Evolutionary conservation across 2,888 invertebrate genomes (phyloP), one percentile per base, ranked within the genome.

Genomic region (Megastigmus dorsalis): DNA sequence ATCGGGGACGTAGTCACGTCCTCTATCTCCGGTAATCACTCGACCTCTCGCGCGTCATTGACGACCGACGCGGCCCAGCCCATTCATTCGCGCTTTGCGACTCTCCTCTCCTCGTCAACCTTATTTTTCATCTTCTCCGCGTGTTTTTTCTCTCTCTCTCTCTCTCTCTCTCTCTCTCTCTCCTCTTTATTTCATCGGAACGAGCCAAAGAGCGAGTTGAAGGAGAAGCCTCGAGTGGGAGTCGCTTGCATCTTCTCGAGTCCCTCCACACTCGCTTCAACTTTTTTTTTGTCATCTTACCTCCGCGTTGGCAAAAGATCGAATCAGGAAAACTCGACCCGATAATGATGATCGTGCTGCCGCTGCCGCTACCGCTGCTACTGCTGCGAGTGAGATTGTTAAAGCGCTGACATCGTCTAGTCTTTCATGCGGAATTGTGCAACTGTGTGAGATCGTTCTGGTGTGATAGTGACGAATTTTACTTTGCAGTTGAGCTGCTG

Each of bases 1-100:
- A 74, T 74, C 74, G 63, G n/a, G 15, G 10, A 28, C 38, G 18
- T n/a, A 74, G 69, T 65, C 74, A 74, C 74, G 74, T 74, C 45
- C 66, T 50, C 50, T 45, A 45, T 67, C 59, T 57, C 57, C 45
- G 54, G 45, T 65, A 36, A 68, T 74, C 62, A 50, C 38, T 55
- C 55, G 43, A 26, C 50, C 65, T 65, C 26, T 54, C 52, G n/a
- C 52, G 2, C 33, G 28, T 63, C 45, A 45, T 67, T 23, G 66
- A 33, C 54, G 54, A 20, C 28, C 43, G n/a, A n/a, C n/a, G 18
- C 6, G 3, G 23, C 23, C 45, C 0, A 13, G 33, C 23, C 30
- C 41, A 33, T 48, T 62, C 45, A 23, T 60, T 38, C 23, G 4
- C 30, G n/a, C 13, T 57, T 20, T 36, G 3, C 10, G n/a, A n/a